Evolutionary conservation across 2,888 invertebrate species (phyloP).

Genomic region (Synanthedon myopaeformis): DNA sequence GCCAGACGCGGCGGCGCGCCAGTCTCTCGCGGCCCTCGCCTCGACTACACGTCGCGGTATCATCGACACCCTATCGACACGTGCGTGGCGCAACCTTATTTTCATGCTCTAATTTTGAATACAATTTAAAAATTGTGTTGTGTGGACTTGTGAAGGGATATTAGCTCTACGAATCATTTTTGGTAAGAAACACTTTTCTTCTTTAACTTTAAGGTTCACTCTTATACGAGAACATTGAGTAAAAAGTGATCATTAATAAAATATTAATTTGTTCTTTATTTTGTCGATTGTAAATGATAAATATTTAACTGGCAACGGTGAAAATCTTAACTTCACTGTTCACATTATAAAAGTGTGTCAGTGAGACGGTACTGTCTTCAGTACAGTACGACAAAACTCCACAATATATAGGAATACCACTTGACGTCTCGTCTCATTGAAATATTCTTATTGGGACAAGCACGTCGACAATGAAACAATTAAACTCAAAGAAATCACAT

Average conservation of each 20-base stretch:
- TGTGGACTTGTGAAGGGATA: constrained; percentile 41
- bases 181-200: constrained; percentile 18
- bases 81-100: constrained; percentile 61
- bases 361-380: constrained; percentile 18
- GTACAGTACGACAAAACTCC: constrained; percentile 3
- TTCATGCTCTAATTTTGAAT: constrained; percentile 41
- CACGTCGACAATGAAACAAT: constrained; percentile 1
- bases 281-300: not conserved
- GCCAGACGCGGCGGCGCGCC: constrained; percentile 64
- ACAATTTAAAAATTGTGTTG: constrained; percentile 33
- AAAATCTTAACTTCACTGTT: constrained; percentile 26
- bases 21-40: constrained; percentile 56
- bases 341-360: constrained; percentile 31
- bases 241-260: too few species aligned
- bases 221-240: too few species aligned
- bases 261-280: too few species aligned
- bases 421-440: constrained; percentile 11
- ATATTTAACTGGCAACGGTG: constrained; percentile 16
- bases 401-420: constrained; percentile 6
- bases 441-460: not conserved
- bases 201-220: constrained; percentile 13
- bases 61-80: constrained; percentile 40
- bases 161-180: constrained; percentile 4
- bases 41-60: constrained; percentile 46
- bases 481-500: not conserved